Conservation (phyloP, 2,797 vertebrate genomes). For the Rhinoraja longicauda region DNA sequence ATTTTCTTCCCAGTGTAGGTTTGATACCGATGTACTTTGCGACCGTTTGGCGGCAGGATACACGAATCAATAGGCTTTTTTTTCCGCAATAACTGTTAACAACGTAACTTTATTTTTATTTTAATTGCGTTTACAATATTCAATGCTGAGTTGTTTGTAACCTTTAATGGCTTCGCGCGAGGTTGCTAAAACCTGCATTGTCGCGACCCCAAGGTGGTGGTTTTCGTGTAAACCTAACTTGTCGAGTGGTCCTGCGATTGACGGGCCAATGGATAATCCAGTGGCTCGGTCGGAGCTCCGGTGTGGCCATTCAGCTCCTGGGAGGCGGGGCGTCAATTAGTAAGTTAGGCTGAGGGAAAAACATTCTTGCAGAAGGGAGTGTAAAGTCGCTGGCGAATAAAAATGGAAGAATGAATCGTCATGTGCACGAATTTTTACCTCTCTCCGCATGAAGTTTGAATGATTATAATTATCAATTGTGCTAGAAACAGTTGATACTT, state of each 20-base stretch:
- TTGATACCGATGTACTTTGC: background rate
- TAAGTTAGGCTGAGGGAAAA: conserved; percentile 36
- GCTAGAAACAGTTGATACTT: too few relatives aligned
- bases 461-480: too few relatives aligned
- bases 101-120: background rate
- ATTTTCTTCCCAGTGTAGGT: background rate
- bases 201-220: background rate
- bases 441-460: background rate
- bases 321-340: background rate
- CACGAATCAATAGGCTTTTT: background rate
- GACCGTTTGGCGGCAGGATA: conserved; percentile 7
- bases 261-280: background rate
- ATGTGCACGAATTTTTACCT: background rate
- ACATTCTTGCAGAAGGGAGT: conserved; percentile 3
- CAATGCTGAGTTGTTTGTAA: background rate
- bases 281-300: background rate
- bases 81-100: background rate
- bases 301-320: background rate
- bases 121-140: background rate
- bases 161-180: background rate
- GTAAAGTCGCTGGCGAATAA: background rate
- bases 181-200: background rate
- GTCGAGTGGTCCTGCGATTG: background rate
- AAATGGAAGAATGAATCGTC: conserved; percentile 9
- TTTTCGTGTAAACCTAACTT: conserved; percentile 15